A percentile compares a stretch with the other conserved stretches of the same genome.
phyloP scores from a whole-genome alignment of 1,140 invertebrate genomes.

The Heliconius eleuchia region DNA sequence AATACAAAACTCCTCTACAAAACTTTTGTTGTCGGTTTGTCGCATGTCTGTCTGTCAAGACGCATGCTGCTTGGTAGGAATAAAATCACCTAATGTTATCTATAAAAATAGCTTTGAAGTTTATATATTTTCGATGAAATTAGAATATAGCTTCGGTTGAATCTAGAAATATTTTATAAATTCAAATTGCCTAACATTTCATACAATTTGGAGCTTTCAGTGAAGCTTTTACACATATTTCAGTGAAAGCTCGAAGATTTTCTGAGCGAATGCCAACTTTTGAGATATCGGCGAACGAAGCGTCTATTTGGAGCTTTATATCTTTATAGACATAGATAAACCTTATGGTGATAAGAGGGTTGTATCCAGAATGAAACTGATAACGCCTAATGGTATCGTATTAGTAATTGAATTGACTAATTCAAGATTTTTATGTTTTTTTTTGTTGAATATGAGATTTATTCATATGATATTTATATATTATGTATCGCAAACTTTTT shows the following conservation, averaged over 20 bases:
- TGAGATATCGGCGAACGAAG: slow-evolving; percentile 28
- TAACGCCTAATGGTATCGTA: background rate
- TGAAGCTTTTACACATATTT: slow-evolving; percentile 35
- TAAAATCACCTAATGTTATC: no score
- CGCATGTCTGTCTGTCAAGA: no score
- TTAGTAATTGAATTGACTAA: no score
- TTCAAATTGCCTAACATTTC: background rate
- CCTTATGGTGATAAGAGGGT: slow-evolving; percentile 31
- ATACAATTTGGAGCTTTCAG: slow-evolving; percentile 7
- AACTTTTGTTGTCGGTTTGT: no score
- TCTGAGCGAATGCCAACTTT: slow-evolving; percentile 36
- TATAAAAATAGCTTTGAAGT: no score
- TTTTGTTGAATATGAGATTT: no score
- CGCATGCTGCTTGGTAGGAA: no score
- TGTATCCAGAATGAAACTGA: background rate
- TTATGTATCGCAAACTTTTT: no score
- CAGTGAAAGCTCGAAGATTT: slow-evolving; percentile 25
- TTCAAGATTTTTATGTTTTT: no score
- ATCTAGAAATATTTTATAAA: background rate
- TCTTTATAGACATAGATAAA: slow-evolving; percentile 30
- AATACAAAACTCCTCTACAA: no score
- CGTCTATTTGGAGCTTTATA: slow-evolving; percentile 1
- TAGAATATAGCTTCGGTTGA: background rate
- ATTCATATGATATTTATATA: no score
- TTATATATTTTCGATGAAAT: background rate